Base-by-base conservation (phyloP, 2,888 invertebrate species). In the Dorcus hopei region DNA sequence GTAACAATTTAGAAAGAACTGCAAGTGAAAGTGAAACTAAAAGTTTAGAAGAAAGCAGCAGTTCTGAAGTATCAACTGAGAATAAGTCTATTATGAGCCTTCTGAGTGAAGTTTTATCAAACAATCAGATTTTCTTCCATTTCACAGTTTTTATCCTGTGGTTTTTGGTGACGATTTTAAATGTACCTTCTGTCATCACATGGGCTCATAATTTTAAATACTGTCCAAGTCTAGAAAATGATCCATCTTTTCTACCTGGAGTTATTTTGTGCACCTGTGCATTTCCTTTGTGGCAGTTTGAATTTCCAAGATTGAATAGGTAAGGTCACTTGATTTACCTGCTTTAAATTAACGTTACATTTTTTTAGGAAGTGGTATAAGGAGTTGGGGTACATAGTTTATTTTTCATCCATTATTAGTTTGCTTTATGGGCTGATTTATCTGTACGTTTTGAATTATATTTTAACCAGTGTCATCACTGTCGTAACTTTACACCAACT, bases 131-230 rank as follows among this genome's bases (percentile, higher is more conserved):
- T 66, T 84, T 90, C 71, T 90, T 91, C 74, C 90, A 92, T 72
- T 82, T 90, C 70, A 84, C 88, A 59, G 74, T 91, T 68, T 87
- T 92, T 68, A 78, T 88, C 52, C 72, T 92, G 65, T 88, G 90
- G 83, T 72, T 85, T 53, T 73, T 85, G 11, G 81, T 87, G 38
- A 82, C 90, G 0, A 62, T 85, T n/a, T 78, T 91, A 41, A 90
- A 89, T 76, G 65, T 88, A 9, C 92, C 93, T 0, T 84, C 87
- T 43, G 82, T 88, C 11, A 74, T 93, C 43, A 88, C 90, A 4
- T 93, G 93, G 93, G 88, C 91, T 0, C 87, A 87, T 71, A 90
- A 89, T 80, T 90, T 87, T 68, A 85, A 85, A 91, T 91, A 81
- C 67, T 81, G 76, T 67, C 80, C 80, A 68, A 75, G 79, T 19